A percentile compares a stretch with the other conserved stretches of the same genome.
These are phyloP conservation scores for Piscicola geometra DNA, from an alignment of 2,888 invertebrate species.

Conservation along the genomic window DNA sequence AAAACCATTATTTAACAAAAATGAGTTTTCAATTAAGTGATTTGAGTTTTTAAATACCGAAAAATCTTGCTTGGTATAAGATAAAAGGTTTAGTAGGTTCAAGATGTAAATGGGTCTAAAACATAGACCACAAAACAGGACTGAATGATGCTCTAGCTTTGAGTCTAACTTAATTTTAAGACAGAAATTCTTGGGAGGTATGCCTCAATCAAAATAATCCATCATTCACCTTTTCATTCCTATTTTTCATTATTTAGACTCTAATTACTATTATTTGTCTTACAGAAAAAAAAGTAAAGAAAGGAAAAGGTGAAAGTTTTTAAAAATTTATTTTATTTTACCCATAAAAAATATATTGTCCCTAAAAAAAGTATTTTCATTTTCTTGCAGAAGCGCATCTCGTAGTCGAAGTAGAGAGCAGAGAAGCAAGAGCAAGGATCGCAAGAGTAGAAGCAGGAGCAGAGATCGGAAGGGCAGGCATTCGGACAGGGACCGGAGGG, in stretches of 20 bases:
- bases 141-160: constrained; percentile 13
- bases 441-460: constrained; percentile 53
- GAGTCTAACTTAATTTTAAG: constrained; percentile 11
- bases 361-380: not conserved
- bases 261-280: constrained; percentile 9
- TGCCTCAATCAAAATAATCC: constrained; percentile 10
- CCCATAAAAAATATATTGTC: not conserved
- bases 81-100: too few relatives aligned
- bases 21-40: too few relatives aligned
- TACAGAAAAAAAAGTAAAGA: constrained; percentile 32
- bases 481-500: constrained; percentile 44
- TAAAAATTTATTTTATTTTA: not conserved
- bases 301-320: constrained; percentile 19
- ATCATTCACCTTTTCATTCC: not conserved
- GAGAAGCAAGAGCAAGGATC: constrained; percentile 18
- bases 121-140: constrained; percentile 6
- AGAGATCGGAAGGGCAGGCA: constrained; percentile 39
- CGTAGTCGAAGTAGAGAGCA: constrained; percentile 9
- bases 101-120: not conserved
- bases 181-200: constrained; percentile 8
- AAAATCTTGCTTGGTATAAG: too few relatives aligned
- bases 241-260: not conserved
- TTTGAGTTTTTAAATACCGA: too few relatives aligned
- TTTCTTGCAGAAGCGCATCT: constrained; percentile 3
- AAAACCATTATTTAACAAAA: too few relatives aligned